These are phyloP conservation scores for Drosophila stalkeri DNA, from an alignment of 2,888 invertebrate species.

Conservation along the genomic window DNA sequence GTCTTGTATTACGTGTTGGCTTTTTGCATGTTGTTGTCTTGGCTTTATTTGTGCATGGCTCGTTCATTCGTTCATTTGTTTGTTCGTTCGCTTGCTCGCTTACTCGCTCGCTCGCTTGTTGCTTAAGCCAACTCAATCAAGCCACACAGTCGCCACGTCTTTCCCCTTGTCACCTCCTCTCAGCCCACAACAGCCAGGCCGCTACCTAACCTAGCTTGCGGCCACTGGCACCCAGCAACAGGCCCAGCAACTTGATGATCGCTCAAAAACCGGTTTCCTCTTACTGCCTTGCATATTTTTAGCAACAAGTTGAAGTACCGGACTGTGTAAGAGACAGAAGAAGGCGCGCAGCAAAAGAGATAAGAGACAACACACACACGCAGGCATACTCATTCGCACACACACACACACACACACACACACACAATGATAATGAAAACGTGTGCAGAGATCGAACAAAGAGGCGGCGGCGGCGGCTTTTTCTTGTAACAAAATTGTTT, in stretches of 20 bases:
- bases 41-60: constrained; percentile 71
- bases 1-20: constrained; percentile 74
- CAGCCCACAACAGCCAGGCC: background rate
- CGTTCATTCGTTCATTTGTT: constrained; percentile 10
- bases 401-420: constrained; percentile 14
- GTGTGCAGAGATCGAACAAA: constrained; percentile 61
- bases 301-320: constrained; percentile 73
- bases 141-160: constrained; percentile 51
- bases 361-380: background rate
- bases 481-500: constrained; percentile 70
- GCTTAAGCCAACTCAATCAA: constrained; percentile 72
- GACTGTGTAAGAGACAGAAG: constrained; percentile 24
- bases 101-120: constrained; percentile 48
- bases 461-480: constrained; percentile 58
- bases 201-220: constrained; percentile 37
- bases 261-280: constrained; percentile 69
- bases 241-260: constrained; percentile 57
- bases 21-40: constrained; percentile 58
- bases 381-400: constrained; percentile 4
- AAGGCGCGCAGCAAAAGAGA: constrained; percentile 22
- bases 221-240: constrained; percentile 73
- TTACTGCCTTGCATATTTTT: constrained; percentile 79
- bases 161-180: background rate
- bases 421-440: constrained; percentile 62
- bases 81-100: constrained; percentile 47